Evolutionary conservation across 1,140 invertebrate genomes (phyloP).

Genomic region (Oryctes rhinoceros): DNA sequence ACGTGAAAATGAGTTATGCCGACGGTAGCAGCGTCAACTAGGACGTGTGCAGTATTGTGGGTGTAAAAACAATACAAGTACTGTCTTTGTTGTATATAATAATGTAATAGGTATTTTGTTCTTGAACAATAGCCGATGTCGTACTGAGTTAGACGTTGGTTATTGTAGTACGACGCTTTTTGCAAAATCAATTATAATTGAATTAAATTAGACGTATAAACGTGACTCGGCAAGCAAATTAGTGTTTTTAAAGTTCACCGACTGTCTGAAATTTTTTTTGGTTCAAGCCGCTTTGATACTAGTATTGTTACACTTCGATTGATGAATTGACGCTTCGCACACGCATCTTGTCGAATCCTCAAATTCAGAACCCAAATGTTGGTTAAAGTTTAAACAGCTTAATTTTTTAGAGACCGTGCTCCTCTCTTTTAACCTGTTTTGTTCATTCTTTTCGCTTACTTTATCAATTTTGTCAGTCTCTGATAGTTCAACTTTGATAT

Average conservation of each 20-base stretch:
- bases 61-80: slow-evolving; percentile 46
- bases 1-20: slow-evolving; percentile 37
- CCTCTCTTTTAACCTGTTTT: too few species aligned
- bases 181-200: slow-evolving; percentile 20
- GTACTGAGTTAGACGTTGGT: slow-evolving; percentile 37
- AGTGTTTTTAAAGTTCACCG: not conserved
- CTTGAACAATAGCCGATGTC: slow-evolving; percentile 43
- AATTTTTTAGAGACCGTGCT: too few species aligned
- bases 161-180: slow-evolving; percentile 39
- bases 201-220: slow-evolving; percentile 31
- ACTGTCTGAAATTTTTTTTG: too few species aligned
- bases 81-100: slow-evolving; percentile 48
- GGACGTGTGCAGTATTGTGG: slow-evolving; percentile 43
- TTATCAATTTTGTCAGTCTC: too few species aligned
- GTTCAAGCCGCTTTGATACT: too few species aligned
- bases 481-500: too few species aligned
- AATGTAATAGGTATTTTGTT: slow-evolving; percentile 52
- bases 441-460: too few species aligned
- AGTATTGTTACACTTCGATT: too few species aligned
- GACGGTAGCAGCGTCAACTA: slow-evolving; percentile 27
- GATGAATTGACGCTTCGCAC: too few species aligned
- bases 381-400: too few species aligned
- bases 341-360: too few species aligned
- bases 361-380: too few species aligned
- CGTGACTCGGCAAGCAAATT: not conserved